Conservation (phyloP, 2,797 vertebrate species). For the Pipistrellus pygmaeus region DNA sequence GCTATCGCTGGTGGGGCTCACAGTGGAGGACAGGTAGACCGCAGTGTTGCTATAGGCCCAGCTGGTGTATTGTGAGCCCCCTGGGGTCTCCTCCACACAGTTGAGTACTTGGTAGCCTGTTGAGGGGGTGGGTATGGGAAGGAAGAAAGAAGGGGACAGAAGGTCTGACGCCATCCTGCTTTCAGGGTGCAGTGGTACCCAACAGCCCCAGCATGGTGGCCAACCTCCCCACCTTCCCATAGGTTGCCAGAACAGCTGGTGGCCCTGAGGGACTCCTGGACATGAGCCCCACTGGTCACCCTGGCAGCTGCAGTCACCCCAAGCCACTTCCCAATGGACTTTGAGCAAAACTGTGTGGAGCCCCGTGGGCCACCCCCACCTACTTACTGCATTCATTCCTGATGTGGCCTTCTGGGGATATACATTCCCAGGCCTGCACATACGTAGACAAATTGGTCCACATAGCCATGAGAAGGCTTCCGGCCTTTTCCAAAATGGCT, state of each 20-base stretch:
- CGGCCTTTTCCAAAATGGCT: background rate
- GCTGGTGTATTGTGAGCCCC: conserved; percentile 85
- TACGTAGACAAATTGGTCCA: background rate
- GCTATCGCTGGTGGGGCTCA: too few species aligned
- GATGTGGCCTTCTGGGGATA: background rate
- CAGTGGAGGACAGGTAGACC: too few species aligned
- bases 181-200: background rate
- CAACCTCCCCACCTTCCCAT: too few species aligned
- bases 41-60: too few species aligned
- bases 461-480: conserved; percentile 7
- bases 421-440: background rate
- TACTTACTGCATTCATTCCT: background rate
- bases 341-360: too few species aligned
- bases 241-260: too few species aligned
- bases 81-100: conserved; percentile 89
- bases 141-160: conserved; percentile 13
- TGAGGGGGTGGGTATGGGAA: background rate
- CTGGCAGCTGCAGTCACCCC: too few species aligned
- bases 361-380: background rate
- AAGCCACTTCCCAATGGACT: too few species aligned
- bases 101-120: conserved; percentile 91
- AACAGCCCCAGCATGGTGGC: background rate
- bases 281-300: too few species aligned
- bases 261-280: too few species aligned
- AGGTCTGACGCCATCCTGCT: background rate